phyloP scores from a whole-genome alignment of 2,888 invertebrate genomes.

The Pristionchus fissidentatus region DNA sequence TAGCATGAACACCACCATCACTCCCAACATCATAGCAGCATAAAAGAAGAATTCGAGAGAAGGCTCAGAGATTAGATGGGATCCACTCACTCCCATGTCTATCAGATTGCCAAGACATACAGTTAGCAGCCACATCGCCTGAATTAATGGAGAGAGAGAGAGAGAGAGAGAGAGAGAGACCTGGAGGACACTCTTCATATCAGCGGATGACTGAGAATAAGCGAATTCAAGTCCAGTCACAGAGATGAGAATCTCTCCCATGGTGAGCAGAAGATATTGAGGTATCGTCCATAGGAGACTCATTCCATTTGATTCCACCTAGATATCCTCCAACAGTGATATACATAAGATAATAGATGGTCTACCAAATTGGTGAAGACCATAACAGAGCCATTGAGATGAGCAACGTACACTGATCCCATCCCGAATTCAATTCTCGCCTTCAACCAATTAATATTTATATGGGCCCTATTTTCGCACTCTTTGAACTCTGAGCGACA shows the following conservation, averaged over 20 bases:
- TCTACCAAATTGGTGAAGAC: conserved; percentile 10
- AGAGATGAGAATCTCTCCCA: conserved; percentile 93
- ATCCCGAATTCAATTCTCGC: not conserved
- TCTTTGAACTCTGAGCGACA: no score
- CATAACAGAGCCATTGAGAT: not conserved
- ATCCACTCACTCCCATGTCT: conserved; percentile 84
- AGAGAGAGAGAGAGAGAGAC: conserved; percentile 46
- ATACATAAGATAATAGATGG: not conserved
- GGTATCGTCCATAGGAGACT: conserved; percentile 83
- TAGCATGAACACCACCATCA: conserved; percentile 68
- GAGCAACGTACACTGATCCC: conserved; percentile 5
- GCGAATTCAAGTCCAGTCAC: conserved; percentile 96
- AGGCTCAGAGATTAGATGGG: conserved; percentile 67
- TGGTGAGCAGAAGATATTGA: conserved; percentile 91
- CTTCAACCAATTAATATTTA: not conserved
- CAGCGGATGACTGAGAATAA: conserved; percentile 88
- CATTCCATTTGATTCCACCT: conserved; percentile 70
- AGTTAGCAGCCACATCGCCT: conserved; percentile 92
- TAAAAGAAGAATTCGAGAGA: conserved; percentile 75
- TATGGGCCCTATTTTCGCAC: no score
- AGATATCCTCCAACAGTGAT: not conserved
- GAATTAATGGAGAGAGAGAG: conserved; percentile 71
- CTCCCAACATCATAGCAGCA: conserved; percentile 71
- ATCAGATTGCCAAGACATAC: conserved; percentile 93
- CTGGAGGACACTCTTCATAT: conserved; percentile 91